Evolutionary conservation across 2,888 invertebrate genomes (phyloP), one percentile per base, ranked within the genome.

Genomic region (Malachius bipustulatus): DNA sequence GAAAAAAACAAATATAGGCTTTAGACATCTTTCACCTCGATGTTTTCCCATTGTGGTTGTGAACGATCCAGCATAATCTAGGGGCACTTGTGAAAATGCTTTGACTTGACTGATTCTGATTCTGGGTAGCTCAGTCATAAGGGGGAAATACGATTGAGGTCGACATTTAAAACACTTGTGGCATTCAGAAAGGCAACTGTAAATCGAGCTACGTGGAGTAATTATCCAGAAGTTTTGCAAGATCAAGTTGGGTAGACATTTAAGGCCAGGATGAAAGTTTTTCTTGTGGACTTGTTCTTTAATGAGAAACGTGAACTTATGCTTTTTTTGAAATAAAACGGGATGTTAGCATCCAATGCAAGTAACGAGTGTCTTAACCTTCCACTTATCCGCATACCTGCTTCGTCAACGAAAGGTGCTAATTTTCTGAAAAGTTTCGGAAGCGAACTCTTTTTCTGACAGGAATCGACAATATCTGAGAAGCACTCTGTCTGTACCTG

Each of bases 281-380:
- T 30, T 30, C 16, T 24, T 4, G 12, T 35, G 35, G 12, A 27
- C 27, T 11, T 30, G 16, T 13, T 35, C 27, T 35, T 14, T 30
- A 8, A 28, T 14, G 16, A 34, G 34, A 12, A 30, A 16, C 4
- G 35, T 35, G 19, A 35, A 35, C 16, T 30, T 16, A 12, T 35
- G 35, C 16, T 16, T 15, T 30, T 35, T 35, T 9, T 24, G 30
- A 16, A 35, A 24, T 30, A 35, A 24, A 29, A 30, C 24, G 9
- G 19, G 30, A 12, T 35, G 35, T 35, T 30, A 35, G 24, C 30
- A 11, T 30, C 35, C 29, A 29, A 35, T 12, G 16, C 10, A 14
- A 35, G 30, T 4, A 16, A 12, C 19, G 35, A 35, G 14, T 35
- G 29, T 30, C 30, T 29, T 16, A 33, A 19, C 3, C 33, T 10